phyloP scores from a whole-genome alignment of 2,113 vertebrate genomes.

The Psittacara wagleri region DNA sequence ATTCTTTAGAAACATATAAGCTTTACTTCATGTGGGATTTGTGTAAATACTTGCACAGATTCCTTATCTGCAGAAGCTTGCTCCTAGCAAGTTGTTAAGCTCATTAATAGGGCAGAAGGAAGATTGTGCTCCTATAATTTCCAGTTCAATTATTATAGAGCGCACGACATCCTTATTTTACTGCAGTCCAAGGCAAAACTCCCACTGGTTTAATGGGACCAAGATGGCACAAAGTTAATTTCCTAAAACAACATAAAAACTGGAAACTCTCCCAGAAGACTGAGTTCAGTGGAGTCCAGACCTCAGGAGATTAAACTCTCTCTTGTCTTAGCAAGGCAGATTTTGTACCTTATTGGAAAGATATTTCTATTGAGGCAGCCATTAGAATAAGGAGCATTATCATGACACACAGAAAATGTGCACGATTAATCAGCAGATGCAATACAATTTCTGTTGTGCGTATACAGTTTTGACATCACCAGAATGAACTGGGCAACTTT shows the following conservation, averaged over 20 bases:
- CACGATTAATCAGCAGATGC: neutral
- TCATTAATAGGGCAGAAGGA: neutral
- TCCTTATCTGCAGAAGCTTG: neutral
- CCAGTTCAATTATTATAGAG: slow-evolving; percentile 1
- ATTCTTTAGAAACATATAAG: neutral
- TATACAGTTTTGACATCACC: neutral
- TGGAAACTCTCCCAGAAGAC: neutral
- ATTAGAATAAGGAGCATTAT: neutral
- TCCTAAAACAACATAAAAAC: neutral
- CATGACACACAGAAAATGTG: neutral
- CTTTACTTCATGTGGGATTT: neutral
- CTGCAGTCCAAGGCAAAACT: slow-evolving; percentile 17
- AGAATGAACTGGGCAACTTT: neutral
- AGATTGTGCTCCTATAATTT: neutral
- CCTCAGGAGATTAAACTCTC: neutral
- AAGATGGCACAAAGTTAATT: slow-evolving; percentile 26
- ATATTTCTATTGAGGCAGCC: neutral
- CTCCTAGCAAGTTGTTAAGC: neutral
- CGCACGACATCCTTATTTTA: neutral
- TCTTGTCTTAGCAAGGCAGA: neutral
- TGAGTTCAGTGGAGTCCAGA: neutral
- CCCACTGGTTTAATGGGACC: neutral
- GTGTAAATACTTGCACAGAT: neutral
- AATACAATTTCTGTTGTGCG: neutral
- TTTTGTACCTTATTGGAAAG: neutral